phyloP scores from a whole-genome alignment of 2,797 vertebrate genomes.

The Thalassophryne amazonica region DNA sequence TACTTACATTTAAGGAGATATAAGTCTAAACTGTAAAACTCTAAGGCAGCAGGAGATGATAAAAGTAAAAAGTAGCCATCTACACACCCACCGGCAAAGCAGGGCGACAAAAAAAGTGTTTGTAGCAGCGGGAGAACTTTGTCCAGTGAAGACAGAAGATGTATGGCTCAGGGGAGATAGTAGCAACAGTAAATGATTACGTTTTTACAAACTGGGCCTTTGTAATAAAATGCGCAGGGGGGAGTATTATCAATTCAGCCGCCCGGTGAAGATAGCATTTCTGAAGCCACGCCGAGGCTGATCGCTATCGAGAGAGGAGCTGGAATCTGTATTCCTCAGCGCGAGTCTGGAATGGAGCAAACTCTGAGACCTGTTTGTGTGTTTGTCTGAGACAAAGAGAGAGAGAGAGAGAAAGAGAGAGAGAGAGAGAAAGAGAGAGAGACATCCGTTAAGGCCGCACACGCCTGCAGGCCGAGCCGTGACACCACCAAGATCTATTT shows the following conservation, averaged over 20 bases:
- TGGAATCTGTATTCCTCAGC: constrained; percentile 74
- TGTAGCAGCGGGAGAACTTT: constrained; percentile 85
- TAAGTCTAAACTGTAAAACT: constrained; percentile 49
- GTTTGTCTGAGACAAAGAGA: constrained; percentile 23
- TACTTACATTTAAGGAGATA: constrained; percentile 25
- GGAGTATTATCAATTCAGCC: constrained; percentile 91
- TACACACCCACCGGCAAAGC: constrained; percentile 34
- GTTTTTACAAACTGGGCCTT: constrained; percentile 92
- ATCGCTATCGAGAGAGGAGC: constrained; percentile 73
- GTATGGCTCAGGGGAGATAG: constrained; percentile 90
- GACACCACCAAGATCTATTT: constrained; percentile 71
- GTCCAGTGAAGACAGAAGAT: constrained; percentile 94
- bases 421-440: constrained; percentile 35
- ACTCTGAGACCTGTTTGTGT: constrained; percentile 54
- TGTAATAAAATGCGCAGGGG: constrained; percentile 88
- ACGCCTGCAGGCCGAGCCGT: constrained; percentile 60
- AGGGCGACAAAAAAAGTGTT: constrained; percentile 15
- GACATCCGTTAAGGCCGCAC: constrained; percentile 68
- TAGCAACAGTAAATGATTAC: constrained; percentile 89
- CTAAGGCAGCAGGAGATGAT: constrained; percentile 27
- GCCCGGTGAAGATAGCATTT: constrained; percentile 90
- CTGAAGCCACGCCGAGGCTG: constrained; percentile 68
- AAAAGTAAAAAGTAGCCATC: constrained; percentile 43
- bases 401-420: constrained; percentile 19
- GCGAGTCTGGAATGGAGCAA: constrained; percentile 61